Evolutionary conservation across 2,888 invertebrate species (phyloP).

Genomic region (Caenorhabditis auriculariae): DNA sequence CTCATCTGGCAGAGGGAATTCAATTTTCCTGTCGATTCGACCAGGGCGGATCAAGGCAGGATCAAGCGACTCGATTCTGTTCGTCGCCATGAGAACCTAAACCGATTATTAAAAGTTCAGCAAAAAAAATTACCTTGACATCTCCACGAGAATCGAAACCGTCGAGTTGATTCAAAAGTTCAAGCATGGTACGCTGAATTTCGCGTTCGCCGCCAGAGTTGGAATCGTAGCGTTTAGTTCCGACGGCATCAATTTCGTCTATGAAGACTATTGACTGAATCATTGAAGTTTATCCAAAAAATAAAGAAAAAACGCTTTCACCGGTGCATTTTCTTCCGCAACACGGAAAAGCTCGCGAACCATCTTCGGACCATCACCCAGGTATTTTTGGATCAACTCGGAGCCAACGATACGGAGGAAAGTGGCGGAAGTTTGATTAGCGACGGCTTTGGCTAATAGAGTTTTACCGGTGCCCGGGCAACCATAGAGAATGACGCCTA

Average conservation of each 20-base stretch:
- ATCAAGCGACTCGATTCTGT: constrained; percentile 95
- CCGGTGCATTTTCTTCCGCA: constrained; percentile 97
- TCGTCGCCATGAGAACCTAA: constrained; percentile 93
- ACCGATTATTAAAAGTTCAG: constrained; percentile 15
- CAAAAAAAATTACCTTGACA: constrained; percentile 76
- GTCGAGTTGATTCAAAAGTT: constrained; percentile 94
- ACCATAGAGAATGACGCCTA: constrained; percentile 87
- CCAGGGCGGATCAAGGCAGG: constrained; percentile 97
- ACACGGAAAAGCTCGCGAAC: constrained; percentile 95
- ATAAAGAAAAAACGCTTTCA: constrained; percentile 13
- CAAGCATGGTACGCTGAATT: constrained; percentile 99
- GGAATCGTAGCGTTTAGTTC: constrained; percentile 94
- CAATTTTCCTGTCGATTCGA: constrained; percentile 97
- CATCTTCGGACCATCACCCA: constrained; percentile 96
- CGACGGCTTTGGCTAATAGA: constrained; percentile 94
- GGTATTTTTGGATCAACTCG: constrained; percentile 83
- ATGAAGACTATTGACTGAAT: constrained; percentile 89
- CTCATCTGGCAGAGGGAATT: constrained; percentile 97
- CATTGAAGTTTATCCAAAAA: background rate
- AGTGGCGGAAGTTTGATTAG: constrained; percentile 98
- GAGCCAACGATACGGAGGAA: constrained; percentile 92
- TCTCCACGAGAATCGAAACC: constrained; percentile 95
- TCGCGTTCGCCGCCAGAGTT: constrained; percentile 98
- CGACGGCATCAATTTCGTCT: constrained; percentile 96
- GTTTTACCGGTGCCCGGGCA: constrained; percentile 98